phyloP scores from a whole-genome alignment of 2,113 vertebrate species.

The Corynorhinus townsendii region DNA sequence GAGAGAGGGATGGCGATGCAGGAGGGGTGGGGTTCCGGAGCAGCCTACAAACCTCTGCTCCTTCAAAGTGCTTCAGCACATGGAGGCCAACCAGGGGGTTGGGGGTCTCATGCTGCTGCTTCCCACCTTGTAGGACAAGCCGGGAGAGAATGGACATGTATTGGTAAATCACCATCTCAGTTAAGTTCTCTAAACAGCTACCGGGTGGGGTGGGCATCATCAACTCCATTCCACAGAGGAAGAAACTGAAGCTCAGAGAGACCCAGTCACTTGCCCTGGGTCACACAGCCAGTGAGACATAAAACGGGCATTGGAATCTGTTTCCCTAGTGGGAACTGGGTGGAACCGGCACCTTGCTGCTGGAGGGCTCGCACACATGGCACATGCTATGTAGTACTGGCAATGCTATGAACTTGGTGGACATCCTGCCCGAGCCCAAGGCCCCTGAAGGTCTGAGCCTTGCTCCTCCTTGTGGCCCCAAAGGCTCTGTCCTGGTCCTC shows the following conservation, averaged over 20 bases:
- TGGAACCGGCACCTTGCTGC: too few species aligned
- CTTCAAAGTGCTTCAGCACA: not conserved
- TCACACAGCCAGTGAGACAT: not conserved
- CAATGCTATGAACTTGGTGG: not conserved
- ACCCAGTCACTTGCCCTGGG: too few species aligned
- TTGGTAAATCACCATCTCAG: accelerated
- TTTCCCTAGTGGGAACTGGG: not conserved
- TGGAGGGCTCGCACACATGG: accelerated
- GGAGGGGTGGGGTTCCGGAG: not conserved
- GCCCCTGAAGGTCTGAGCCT: accelerated
- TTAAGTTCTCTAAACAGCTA: not conserved
- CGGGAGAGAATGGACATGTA: not conserved
- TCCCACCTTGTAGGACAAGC: not conserved
- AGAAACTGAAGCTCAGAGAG: not conserved
- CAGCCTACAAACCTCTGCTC: not conserved
- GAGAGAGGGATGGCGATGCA: accelerated
- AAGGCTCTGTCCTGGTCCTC: not conserved
- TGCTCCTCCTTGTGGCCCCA: not conserved
- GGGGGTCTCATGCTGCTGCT: not conserved
- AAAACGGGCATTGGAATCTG: not conserved
- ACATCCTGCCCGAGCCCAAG: not conserved
- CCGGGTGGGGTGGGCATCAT: accelerated
- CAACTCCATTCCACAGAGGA: not conserved
- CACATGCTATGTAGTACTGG: too few species aligned
- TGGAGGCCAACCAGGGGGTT: accelerated